Evolutionary conservation across 2,797 vertebrate genomes (phyloP).

Genomic region (Amblyraja radiata): DNA sequence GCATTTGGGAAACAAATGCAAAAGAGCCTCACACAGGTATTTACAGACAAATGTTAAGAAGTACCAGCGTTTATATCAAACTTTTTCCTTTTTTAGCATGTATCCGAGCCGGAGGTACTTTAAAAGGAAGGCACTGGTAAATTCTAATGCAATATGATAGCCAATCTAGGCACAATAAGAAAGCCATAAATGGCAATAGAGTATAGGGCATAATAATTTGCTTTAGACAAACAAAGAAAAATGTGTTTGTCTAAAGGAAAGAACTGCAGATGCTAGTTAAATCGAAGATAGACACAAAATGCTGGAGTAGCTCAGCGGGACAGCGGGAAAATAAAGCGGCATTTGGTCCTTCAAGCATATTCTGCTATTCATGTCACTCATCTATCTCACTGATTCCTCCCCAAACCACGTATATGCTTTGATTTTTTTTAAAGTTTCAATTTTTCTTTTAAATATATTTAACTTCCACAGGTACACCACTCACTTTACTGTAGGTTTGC

Average conservation of each 20-base stretch:
- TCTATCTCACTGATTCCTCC: no score
- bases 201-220: neutral
- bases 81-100: neutral
- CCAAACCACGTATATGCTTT: no score
- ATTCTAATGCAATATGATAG: neutral
- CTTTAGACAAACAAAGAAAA: neutral
- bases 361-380: neutral
- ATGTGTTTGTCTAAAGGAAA: no score
- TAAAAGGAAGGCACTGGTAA: neutral
- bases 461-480: no score
- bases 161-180: neutral
- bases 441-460: no score
- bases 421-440: no score
- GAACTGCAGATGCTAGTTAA: no score
- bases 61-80: neutral
- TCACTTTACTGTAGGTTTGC: no score
- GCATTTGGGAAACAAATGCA: neutral
- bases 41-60: neutral
- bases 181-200: neutral
- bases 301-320: no score
- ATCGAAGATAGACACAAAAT: no score
- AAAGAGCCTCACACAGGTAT: neutral
- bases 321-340: no score
- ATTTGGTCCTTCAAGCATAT: neutral
- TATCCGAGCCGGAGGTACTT: neutral